Conservation (phyloP, 2,113 vertebrate species). For the Phyllostomus hastatus region DNA sequence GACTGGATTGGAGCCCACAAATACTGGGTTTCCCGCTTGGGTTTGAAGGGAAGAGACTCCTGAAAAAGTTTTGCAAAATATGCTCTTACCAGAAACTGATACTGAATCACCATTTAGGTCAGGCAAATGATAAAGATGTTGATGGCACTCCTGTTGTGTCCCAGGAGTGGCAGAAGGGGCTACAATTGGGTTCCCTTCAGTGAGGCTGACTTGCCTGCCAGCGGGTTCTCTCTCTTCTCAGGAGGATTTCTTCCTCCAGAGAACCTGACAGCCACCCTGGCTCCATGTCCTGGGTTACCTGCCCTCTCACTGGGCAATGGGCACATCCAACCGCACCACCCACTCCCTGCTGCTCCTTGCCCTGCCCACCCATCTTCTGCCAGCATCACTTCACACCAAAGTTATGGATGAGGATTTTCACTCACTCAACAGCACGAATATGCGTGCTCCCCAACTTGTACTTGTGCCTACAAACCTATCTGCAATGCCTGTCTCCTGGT, state of each 20-base stretch:
- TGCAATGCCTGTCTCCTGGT: background rate
- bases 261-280: background rate
- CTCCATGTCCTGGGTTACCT: background rate
- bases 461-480: too few species aligned
- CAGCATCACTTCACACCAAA: background rate
- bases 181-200: background rate
- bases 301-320: background rate
- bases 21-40: background rate
- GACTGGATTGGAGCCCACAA: conserved; percentile 75
- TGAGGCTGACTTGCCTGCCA: background rate
- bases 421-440: background rate
- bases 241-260: background rate
- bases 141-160: too few species aligned
- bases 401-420: background rate
- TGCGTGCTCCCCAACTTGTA: background rate
- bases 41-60: background rate
- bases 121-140: background rate
- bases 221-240: background rate
- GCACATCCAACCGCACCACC: background rate
- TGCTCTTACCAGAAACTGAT: background rate
- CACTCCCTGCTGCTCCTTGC: background rate
- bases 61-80: conserved; percentile 8
- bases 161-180: background rate
- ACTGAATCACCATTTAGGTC: background rate
- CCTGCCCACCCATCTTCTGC: background rate